These are phyloP conservation scores for Sapajus apella DNA, from an alignment of 2,113 vertebrate genomes.

Conservation along the genomic window DNA sequence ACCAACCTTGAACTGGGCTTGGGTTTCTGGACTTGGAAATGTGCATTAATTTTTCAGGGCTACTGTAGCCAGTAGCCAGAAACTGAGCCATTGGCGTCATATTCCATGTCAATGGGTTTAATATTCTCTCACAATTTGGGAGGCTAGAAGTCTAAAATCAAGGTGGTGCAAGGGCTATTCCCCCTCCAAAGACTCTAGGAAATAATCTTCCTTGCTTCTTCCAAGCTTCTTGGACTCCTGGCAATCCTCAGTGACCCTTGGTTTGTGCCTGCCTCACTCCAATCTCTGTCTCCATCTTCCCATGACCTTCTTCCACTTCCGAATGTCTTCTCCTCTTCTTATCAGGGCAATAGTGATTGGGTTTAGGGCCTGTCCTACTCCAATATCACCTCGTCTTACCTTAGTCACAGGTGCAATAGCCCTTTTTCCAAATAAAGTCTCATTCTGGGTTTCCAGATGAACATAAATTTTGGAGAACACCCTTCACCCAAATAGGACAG, in stretches of 20 bases:
- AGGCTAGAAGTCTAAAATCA: background rate
- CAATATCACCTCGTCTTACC: background rate
- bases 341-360: background rate
- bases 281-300: too few species aligned
- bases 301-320: too few species aligned
- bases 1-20: background rate
- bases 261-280: background rate
- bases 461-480: background rate
- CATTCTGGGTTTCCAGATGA: background rate
- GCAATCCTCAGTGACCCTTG: background rate
- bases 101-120: background rate
- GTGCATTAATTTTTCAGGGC: background rate
- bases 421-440: background rate
- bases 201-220: background rate
- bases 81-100: background rate
- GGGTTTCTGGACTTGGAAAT: background rate
- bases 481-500: accelerated
- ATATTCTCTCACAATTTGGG: background rate
- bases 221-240: background rate
- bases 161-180: background rate
- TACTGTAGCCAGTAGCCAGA: background rate
- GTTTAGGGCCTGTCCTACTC: background rate
- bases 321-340: background rate
- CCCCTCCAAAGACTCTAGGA: background rate
- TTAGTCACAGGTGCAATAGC: background rate